Evolutionary conservation across 2,113 vertebrate genomes (phyloP).

Genomic region (Andinoacara biseriatus): DNA sequence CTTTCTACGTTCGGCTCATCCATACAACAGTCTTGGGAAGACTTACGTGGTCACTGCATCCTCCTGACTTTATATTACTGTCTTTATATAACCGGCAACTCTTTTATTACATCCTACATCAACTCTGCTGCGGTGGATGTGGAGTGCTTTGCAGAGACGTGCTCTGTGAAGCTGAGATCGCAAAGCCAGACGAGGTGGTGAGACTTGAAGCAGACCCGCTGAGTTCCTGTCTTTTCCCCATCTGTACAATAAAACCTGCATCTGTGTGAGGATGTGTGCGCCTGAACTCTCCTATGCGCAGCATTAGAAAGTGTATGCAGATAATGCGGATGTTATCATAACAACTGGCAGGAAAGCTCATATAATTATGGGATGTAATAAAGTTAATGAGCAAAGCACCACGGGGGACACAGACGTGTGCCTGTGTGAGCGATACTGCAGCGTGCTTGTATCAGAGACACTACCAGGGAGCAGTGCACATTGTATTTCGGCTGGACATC

Average conservation of each 20-base stretch:
- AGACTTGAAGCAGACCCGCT: slow-evolving; percentile 32
- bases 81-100: slow-evolving; percentile 8
- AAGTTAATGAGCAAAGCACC: slow-evolving; percentile 68
- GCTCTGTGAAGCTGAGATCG: not conserved
- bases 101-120: slow-evolving; percentile 55
- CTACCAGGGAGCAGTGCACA: not conserved
- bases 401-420: slow-evolving; percentile 26
- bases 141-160: not conserved
- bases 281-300: not conserved
- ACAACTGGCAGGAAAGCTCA: slow-evolving; percentile 47
- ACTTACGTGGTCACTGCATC: slow-evolving; percentile 30
- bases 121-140: slow-evolving; percentile 22
- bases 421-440: not conserved
- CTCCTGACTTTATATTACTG: slow-evolving; percentile 24
- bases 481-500: not conserved
- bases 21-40: not conserved
- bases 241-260: slow-evolving; percentile 35
- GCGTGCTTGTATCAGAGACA: not conserved
- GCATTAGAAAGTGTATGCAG: not conserved
- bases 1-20: not conserved
- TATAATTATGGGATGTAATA: slow-evolving; percentile 65
- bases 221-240: slow-evolving; percentile 35
- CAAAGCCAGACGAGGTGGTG: slow-evolving; percentile 6
- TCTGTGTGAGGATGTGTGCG: not conserved
- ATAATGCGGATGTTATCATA: slow-evolving; percentile 45